These are phyloP conservation scores for Periophthalmus magnuspinnatus DNA, from an alignment of 2,797 vertebrate species.

Conservation along the genomic window DNA sequence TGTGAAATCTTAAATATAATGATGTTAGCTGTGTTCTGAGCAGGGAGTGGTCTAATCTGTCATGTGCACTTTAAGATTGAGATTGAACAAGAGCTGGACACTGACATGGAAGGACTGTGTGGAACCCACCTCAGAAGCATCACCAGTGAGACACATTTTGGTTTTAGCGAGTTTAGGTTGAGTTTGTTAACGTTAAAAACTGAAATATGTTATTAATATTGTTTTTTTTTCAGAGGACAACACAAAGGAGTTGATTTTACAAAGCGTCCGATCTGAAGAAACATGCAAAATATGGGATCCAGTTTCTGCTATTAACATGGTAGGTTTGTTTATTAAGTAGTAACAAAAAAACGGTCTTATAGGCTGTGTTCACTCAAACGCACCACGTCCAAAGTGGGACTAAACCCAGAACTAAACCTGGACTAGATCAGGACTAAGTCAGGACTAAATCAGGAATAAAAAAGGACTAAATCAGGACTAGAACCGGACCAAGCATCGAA, in stretches of 20 bases:
- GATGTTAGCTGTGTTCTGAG: no score
- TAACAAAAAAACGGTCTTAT: no score
- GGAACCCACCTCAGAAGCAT: slow-evolving; percentile 28
- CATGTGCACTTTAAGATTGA: slow-evolving; percentile 54
- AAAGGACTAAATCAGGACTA: no score
- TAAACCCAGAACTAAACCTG: no score
- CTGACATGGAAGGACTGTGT: slow-evolving; percentile 70
- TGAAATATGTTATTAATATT: not conserved
- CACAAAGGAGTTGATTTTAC: slow-evolving; percentile 27
- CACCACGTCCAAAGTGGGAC: no score
- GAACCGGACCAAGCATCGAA: no score
- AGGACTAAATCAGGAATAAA: no score
- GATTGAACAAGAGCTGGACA: slow-evolving; percentile 55
- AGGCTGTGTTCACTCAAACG: no score
- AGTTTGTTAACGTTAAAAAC: not conserved
- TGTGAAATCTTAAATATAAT: no score
- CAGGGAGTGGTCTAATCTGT: no score
- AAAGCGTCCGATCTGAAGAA: slow-evolving; percentile 21
- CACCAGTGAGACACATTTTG: slow-evolving; percentile 35
- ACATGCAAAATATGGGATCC: slow-evolving; percentile 49
- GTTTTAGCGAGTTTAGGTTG: not conserved
- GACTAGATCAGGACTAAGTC: no score
- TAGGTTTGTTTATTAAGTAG: not conserved
- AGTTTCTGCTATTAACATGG: fast-evolving
- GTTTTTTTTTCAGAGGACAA: slow-evolving; percentile 14